These are phyloP conservation scores for Pseudococcus viburni DNA, from an alignment of 2,888 invertebrate genomes.

Conservation along the genomic window DNA sequence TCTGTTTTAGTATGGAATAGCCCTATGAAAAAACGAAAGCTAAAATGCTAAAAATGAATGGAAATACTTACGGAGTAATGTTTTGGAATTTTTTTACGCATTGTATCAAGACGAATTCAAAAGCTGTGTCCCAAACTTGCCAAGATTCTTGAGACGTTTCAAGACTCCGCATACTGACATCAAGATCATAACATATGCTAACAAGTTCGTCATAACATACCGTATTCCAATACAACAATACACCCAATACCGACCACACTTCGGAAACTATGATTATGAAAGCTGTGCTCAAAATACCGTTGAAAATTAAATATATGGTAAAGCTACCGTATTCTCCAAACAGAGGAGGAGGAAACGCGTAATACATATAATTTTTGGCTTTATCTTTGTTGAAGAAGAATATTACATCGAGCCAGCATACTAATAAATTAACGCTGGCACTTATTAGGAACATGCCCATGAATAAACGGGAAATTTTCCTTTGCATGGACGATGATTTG, in stretches of 20 bases:
- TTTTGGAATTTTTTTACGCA: not conserved
- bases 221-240: not conserved
- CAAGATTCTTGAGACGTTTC: not conserved
- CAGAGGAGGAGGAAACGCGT: not conserved
- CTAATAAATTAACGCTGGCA: not conserved
- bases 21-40: too few relatives aligned
- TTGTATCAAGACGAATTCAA: not conserved
- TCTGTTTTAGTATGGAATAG: too few relatives aligned
- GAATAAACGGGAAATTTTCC: not conserved
- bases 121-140: not conserved
- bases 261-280: not conserved
- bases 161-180: not conserved
- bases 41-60: too few relatives aligned
- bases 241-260: not conserved
- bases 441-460: not conserved
- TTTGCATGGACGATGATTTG: not conserved
- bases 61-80: not conserved
- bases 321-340: not conserved
- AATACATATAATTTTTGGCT: not conserved
- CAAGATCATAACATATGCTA: not conserved
- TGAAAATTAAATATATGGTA: not conserved
- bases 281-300: not conserved
- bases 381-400: not conserved
- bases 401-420: not conserved
- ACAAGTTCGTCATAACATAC: not conserved